These are phyloP conservation scores for Psilopogon haemacephalus DNA, from an alignment of 2,113 vertebrate species.

Conservation along the genomic window DNA sequence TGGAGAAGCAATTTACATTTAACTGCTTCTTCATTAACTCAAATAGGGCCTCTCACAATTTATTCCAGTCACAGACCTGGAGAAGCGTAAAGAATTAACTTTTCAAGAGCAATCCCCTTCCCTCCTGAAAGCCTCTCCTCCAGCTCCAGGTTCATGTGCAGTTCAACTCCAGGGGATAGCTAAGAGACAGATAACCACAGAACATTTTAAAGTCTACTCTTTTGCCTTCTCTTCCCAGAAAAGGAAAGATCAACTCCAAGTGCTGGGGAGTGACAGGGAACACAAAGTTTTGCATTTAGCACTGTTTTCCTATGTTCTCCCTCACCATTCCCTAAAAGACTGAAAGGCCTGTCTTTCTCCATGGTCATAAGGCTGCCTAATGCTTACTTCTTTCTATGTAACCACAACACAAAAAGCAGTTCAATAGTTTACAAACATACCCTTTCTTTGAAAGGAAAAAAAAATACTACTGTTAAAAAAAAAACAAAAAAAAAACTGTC, in stretches of 20 bases:
- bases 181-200: background rate
- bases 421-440: background rate
- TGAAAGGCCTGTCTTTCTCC: background rate
- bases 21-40: slow-evolving; percentile 23
- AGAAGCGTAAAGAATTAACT: background rate
- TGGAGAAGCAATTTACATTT: background rate
- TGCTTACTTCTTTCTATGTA: background rate
- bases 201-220: background rate
- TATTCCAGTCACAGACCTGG: background rate
- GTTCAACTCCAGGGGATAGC: background rate
- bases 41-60: background rate
- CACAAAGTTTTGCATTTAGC: background rate
- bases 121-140: background rate
- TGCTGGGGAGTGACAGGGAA: background rate
- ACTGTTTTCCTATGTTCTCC: background rate
- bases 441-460: background rate
- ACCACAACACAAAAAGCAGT: background rate
- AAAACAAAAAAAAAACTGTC: background rate
- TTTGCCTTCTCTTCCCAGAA: background rate
- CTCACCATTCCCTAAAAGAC: background rate
- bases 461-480: background rate
- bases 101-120: background rate
- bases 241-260: background rate
- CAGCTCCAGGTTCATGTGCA: background rate
- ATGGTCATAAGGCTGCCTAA: background rate